Percentiles rank a stretch among this genome's conserved stretches.
Conservation (phyloP, 2,888 invertebrate species). For the Schrankia costaestrigalis region DNA sequence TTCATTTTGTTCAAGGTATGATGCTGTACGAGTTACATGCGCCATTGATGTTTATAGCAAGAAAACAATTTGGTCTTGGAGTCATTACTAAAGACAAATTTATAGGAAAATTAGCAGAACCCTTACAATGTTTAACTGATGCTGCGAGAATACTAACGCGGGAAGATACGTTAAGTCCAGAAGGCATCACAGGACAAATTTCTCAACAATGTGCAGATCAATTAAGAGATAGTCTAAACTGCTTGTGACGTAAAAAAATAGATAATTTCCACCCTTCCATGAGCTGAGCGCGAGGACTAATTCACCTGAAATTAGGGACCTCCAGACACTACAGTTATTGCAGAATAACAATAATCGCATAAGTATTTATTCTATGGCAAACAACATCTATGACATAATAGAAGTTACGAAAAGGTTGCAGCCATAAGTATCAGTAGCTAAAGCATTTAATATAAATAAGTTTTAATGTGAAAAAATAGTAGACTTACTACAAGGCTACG, state of each 20-base stretch:
- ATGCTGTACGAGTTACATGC: slow-evolving; percentile 91
- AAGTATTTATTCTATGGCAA: too few relatives aligned
- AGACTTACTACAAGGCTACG: too few relatives aligned
- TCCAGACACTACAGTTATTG: too few relatives aligned
- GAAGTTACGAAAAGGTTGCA: too few relatives aligned
- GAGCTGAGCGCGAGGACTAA: too few relatives aligned
- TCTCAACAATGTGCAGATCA: slow-evolving; percentile 78
- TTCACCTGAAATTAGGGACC: too few relatives aligned
- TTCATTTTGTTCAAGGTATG: slow-evolving; percentile 77
- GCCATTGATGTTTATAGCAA: slow-evolving; percentile 86
- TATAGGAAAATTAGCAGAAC: slow-evolving; percentile 83
- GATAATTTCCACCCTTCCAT: background rate
- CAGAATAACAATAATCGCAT: too few relatives aligned
- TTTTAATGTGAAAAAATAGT: too few relatives aligned
- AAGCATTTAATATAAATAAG: too few relatives aligned
- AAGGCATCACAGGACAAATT: slow-evolving; percentile 82
- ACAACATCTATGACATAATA: too few relatives aligned
- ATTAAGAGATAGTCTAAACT: slow-evolving; percentile 60
- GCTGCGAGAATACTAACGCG: slow-evolving; percentile 83
- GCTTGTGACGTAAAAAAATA: slow-evolving; percentile 35
- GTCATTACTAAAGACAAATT: slow-evolving; percentile 81
- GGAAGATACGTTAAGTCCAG: slow-evolving; percentile 84
- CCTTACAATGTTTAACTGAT: slow-evolving; percentile 82
- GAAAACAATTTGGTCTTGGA: slow-evolving; percentile 82
- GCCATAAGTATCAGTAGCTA: too few relatives aligned